phyloP scores from a whole-genome alignment of 64 coral and sea anemone species.

The Platygyra sinensis region DNA sequence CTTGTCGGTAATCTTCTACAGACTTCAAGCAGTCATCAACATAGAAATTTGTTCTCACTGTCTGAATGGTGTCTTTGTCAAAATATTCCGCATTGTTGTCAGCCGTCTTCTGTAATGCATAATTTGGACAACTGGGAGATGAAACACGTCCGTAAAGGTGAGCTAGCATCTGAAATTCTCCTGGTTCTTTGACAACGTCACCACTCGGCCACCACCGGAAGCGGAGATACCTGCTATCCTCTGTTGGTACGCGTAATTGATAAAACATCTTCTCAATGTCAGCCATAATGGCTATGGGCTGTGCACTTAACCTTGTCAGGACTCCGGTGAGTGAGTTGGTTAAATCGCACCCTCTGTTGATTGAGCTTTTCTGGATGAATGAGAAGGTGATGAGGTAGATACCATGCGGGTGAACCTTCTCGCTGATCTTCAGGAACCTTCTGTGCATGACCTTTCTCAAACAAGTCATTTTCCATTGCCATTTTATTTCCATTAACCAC shows the following conservation, averaged over 20 bases:
- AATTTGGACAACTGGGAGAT: slow-evolving; percentile 7
- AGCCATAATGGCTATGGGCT: neutral
- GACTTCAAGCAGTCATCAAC: slow-evolving; percentile 40
- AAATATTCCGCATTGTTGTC: slow-evolving; percentile 26
- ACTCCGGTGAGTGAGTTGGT: slow-evolving; percentile 1
- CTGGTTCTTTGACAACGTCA: neutral
- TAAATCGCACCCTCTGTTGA: neutral
- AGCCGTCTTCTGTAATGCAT: slow-evolving; percentile 23
- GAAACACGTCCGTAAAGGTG: slow-evolving; percentile 27
- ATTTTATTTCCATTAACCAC: too few species aligned
- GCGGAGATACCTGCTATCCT: neutral
- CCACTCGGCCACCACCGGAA: slow-evolving; percentile 5
- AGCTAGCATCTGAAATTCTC: slow-evolving; percentile 22
- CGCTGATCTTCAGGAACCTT: slow-evolving; percentile 14
- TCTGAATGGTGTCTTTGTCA: neutral
- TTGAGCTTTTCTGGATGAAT: neutral
- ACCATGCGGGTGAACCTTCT: neutral
- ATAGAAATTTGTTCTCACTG: slow-evolving; percentile 1
- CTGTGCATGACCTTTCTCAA: slow-evolving; percentile 40
- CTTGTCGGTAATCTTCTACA: slow-evolving; percentile 14
- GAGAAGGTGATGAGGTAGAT: slow-evolving; percentile 18
- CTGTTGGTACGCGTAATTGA: neutral
- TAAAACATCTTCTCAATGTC: neutral
- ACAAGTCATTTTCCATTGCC: too few species aligned
- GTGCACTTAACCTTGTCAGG: neutral